phyloP scores from a whole-genome alignment of 2,113 vertebrate species.

The Camelus dromedarius region DNA sequence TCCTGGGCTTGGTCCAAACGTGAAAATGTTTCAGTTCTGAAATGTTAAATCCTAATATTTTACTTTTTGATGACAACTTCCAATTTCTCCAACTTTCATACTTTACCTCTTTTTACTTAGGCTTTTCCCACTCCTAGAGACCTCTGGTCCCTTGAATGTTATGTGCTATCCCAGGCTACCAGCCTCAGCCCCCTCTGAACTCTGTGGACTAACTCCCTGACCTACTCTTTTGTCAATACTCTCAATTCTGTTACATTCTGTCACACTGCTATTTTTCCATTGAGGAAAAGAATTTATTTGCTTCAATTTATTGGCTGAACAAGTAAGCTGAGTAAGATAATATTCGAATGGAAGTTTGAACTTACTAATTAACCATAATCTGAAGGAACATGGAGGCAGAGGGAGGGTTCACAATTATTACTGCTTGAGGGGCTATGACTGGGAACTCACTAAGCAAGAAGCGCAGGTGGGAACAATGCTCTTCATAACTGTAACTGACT shows the following conservation, averaged over 20 bases:
- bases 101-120: background rate
- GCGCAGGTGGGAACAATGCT: background rate
- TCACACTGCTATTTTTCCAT: background rate
- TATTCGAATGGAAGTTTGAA: background rate
- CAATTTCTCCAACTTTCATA: background rate
- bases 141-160: background rate
- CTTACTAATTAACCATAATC: background rate
- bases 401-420: background rate
- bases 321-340: background rate
- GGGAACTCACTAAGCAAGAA: background rate
- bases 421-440: background rate
- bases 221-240: background rate
- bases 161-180: background rate
- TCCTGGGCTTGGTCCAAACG: background rate
- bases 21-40: background rate
- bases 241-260: background rate
- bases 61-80: background rate
- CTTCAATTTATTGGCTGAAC: background rate
- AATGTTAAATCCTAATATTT: background rate
- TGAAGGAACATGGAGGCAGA: background rate
- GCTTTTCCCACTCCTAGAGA: background rate
- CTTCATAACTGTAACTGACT: background rate
- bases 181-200: background rate
- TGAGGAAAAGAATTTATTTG: background rate
- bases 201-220: background rate